These are phyloP conservation scores for Gallinago nigripennis DNA, from an alignment of 2,797 vertebrate species.

Conservation along the genomic window DNA sequence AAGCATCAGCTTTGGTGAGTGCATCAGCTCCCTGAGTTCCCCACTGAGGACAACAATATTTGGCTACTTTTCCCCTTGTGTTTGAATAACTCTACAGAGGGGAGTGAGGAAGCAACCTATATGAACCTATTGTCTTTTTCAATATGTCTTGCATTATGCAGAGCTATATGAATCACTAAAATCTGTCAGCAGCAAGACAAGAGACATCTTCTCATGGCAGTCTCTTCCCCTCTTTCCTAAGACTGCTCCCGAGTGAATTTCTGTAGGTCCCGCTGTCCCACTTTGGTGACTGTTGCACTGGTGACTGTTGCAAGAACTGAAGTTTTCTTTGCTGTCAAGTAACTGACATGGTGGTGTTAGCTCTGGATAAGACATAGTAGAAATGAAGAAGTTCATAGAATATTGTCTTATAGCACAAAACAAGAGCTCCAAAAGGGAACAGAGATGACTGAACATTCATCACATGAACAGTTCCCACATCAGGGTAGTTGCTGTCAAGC, in stretches of 20 bases:
- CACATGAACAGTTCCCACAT: neutral
- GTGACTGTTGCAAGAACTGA: neutral
- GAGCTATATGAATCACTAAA: neutral
- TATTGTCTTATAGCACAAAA: neutral
- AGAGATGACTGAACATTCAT: neutral
- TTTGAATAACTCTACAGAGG: neutral
- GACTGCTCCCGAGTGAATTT: neutral
- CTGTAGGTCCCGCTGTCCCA: neutral
- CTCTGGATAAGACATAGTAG: neutral
- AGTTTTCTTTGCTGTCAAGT: neutral
- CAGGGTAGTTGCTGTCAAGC: neutral
- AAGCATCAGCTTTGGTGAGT: neutral
- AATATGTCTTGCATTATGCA: fast-evolving
- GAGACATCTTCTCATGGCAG: neutral
- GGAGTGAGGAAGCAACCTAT: neutral
- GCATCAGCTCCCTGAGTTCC: neutral
- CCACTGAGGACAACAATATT: neutral
- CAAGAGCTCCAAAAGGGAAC: neutral
- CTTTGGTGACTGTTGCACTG: neutral
- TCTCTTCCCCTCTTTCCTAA: neutral
- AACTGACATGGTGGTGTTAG: neutral
- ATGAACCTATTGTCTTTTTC: neutral
- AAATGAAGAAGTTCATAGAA: neutral
- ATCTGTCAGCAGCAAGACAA: neutral
- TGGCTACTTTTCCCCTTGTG: neutral